A percentile compares a stretch with the other conserved stretches of the same genome.
Evolutionary conservation across 2,113 vertebrate genomes (phyloP).

Genomic region (Chrysochloris asiatica): DNA sequence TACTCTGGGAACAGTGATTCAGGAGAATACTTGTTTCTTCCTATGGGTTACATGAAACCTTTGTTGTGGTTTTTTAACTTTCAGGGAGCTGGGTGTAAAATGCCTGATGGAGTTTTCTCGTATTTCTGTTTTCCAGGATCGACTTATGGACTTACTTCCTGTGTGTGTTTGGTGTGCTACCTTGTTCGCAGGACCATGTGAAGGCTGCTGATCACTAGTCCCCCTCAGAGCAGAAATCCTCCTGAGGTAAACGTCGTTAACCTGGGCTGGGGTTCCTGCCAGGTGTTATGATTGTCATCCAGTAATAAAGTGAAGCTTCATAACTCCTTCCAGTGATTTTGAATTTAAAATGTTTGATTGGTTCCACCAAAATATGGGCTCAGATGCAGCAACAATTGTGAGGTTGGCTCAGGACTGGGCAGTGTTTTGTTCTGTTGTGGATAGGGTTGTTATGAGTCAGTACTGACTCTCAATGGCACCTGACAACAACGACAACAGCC

Average conservation of each 20-base stretch:
- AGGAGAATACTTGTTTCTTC: not conserved
- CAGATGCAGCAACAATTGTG: too few relatives aligned
- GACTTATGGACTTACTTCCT: not conserved
- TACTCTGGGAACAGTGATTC: not conserved
- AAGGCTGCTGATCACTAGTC: not conserved
- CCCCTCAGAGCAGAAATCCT: not conserved
- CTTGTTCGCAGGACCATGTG: constrained; percentile 43
- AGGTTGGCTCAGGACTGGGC: too few relatives aligned
- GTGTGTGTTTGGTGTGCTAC: not conserved
- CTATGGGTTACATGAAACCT: not conserved
- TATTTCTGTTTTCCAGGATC: constrained; percentile 76
- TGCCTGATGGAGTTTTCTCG: not conserved
- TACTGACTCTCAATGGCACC: too few relatives aligned
- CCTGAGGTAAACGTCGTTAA: constrained; percentile 66
- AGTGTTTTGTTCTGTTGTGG: too few relatives aligned
- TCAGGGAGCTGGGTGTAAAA: not conserved
- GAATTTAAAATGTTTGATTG: not conserved
- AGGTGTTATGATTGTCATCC: not conserved
- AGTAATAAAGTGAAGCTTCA: not conserved
- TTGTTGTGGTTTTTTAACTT: not conserved
- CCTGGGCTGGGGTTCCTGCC: accelerated
- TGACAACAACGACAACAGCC: too few relatives aligned
- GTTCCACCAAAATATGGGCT: too few relatives aligned
- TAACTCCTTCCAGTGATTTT: not conserved
- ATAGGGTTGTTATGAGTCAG: too few relatives aligned